Evolutionary conservation across 1,140 invertebrate species (phyloP).

Genomic region (Heliothis subflexa): DNA sequence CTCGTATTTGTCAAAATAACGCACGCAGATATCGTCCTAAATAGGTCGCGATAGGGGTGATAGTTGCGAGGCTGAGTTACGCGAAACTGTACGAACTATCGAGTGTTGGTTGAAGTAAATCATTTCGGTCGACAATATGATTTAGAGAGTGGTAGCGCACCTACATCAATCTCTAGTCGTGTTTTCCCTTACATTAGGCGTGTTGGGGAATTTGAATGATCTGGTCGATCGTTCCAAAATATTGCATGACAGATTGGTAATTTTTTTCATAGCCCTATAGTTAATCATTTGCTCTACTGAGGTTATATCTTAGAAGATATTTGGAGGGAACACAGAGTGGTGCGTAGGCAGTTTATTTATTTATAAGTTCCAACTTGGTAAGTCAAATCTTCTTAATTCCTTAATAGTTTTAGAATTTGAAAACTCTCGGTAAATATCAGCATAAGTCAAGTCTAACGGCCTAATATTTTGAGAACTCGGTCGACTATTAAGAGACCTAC

Average conservation of each 20-base stretch:
- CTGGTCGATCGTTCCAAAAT: background rate
- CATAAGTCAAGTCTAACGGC: background rate
- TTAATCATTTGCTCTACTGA: background rate
- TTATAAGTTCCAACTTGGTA: too few species aligned
- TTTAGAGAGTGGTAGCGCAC: slow-evolving; percentile 29
- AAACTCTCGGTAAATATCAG: too few species aligned
- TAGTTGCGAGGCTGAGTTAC: slow-evolving; percentile 13
- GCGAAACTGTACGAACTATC: slow-evolving; percentile 10
- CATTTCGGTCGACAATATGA: slow-evolving; percentile 41
- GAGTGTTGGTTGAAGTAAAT: slow-evolving; percentile 34
- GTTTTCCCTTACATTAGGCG: slow-evolving; percentile 27
- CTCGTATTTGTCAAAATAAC: slow-evolving; percentile 35
- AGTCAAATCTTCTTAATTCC: too few species aligned
- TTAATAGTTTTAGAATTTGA: too few species aligned
- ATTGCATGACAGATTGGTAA: slow-evolving; percentile 8
- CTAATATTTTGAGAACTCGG: background rate
- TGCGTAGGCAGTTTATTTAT: too few species aligned
- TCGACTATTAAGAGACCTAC: background rate
- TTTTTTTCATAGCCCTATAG: background rate
- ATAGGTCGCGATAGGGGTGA: slow-evolving; percentile 8
- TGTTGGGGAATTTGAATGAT: slow-evolving; percentile 23
- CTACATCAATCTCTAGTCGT: slow-evolving; percentile 36
- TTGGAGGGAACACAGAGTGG: background rate
- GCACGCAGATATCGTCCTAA: slow-evolving; percentile 35
- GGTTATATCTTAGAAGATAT: background rate